Conservation (phyloP, 2,888 invertebrate species). For the Disparrhopalites patrizii region DNA sequence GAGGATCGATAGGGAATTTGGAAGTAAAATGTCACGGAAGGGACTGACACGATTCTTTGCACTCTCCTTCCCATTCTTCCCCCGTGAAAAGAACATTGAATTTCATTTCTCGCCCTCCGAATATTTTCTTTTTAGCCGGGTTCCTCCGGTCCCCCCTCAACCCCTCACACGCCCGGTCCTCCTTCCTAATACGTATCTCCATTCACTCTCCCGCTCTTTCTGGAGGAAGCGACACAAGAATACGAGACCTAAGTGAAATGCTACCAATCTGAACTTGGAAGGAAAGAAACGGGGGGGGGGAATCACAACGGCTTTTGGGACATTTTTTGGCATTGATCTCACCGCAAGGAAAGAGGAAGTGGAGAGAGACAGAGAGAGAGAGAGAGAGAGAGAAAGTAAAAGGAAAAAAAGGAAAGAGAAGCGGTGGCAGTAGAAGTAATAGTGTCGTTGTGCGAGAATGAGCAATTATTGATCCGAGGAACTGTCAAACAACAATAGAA, state of each 20-base stretch:
- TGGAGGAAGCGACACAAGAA: not conserved
- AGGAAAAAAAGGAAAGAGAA: not conserved
- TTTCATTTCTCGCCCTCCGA: not conserved
- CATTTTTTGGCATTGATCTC: not conserved
- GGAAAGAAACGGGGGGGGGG: no score
- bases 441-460: conserved; percentile 18
- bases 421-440: not conserved
- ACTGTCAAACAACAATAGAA: conserved; percentile 6
- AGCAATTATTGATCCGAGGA: conserved; percentile 12
- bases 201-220: no score
- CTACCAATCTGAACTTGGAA: not conserved
- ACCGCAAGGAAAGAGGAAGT: not conserved
- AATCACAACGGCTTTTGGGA: not conserved
- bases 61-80: no score
- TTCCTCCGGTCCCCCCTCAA: no score
- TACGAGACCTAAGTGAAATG: not conserved
- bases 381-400: no score
- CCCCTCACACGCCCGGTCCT: no score
- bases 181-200: no score
- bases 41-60: not conserved
- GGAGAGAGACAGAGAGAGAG: not conserved
- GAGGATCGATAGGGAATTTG: not conserved
- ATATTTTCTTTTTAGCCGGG: no score
- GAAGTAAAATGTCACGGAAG: not conserved
- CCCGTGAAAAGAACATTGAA: not conserved